These are phyloP conservation scores for Toxonevra muliebris DNA, from an alignment of 2,888 invertebrate genomes.

Conservation along the genomic window DNA sequence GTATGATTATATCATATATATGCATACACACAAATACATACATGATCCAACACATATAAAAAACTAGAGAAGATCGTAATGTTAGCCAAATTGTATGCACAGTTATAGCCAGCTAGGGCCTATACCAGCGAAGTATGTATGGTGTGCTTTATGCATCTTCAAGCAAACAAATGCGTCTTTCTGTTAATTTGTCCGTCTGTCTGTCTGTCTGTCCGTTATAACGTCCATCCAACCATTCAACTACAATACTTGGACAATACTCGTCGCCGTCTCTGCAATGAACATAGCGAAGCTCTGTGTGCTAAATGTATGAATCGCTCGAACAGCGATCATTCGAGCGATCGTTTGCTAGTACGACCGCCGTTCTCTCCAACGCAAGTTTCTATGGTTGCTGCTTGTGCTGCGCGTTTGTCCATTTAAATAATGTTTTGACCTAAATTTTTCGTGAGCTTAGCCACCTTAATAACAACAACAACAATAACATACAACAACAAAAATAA, in stretches of 20 bases:
- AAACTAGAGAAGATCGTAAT: neutral
- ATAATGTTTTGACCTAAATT: slow-evolving; percentile 52
- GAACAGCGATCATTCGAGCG: slow-evolving; percentile 2
- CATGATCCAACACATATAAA: neutral
- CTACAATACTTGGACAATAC: slow-evolving; percentile 9
- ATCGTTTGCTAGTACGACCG: neutral
- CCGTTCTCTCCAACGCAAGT: neutral
- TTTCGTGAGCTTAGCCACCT: slow-evolving; percentile 44
- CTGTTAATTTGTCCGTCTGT: neutral
- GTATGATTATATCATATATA: slow-evolving; percentile 36
- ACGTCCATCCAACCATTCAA: slow-evolving; percentile 13
- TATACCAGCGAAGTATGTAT: slow-evolving; percentile 3
- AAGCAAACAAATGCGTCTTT: slow-evolving; percentile 13
- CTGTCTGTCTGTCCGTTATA: neutral
- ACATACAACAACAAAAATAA: slow-evolving; percentile 11
- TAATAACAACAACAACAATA: slow-evolving; percentile 35
- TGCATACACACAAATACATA: slow-evolving; percentile 11
- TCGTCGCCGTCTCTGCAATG: neutral
- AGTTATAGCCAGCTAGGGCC: neutral
- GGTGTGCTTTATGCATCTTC: slow-evolving; percentile 22
- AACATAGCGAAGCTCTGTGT: too few relatives aligned
- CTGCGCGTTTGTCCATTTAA: slow-evolving; percentile 48
- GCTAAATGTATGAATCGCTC: neutral
- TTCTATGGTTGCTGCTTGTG: neutral
- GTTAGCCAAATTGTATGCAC: slow-evolving; percentile 14